A percentile compares a stretch with the other conserved stretches of the same genome.
Conservation (phyloP, 2,888 invertebrate genomes). For the Mamestra brassicae region DNA sequence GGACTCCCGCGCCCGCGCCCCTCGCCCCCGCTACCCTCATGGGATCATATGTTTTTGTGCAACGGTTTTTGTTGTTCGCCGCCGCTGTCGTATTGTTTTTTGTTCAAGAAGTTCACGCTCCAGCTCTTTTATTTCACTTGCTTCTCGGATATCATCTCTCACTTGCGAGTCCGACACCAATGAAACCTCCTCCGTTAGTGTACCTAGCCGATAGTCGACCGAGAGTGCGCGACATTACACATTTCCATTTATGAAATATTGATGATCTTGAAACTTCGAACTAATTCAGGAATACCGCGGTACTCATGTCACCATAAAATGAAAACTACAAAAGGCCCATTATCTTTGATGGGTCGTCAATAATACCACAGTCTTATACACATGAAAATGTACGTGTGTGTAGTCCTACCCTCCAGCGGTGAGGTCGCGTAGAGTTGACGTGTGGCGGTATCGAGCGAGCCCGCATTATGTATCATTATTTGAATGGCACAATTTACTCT, state of each 20-base stretch:
- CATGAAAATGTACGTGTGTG: slow-evolving; percentile 11
- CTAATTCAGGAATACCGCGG: slow-evolving; percentile 32
- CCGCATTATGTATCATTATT: slow-evolving; percentile 89
- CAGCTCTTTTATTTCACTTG: slow-evolving; percentile 87
- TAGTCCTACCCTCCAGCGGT: slow-evolving; percentile 62
- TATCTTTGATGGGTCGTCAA: slow-evolving; percentile 53
- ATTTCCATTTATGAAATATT: slow-evolving; percentile 57
- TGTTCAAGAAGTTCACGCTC: slow-evolving; percentile 87
- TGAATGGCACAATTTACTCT: slow-evolving; percentile 88
- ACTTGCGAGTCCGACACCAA: slow-evolving; percentile 68
- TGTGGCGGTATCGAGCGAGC: slow-evolving; percentile 79
- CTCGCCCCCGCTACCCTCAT: slow-evolving; percentile 82
- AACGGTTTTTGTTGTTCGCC: slow-evolving; percentile 91
- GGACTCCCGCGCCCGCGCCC: slow-evolving; percentile 78
- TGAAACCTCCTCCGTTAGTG: slow-evolving; percentile 56
- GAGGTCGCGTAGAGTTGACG: slow-evolving; percentile 61
- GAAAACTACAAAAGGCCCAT: slow-evolving; percentile 38
- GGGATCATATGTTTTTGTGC: slow-evolving; percentile 91
- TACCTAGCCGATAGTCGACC: slow-evolving; percentile 16
- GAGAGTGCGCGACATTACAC: slow-evolving; percentile 38
- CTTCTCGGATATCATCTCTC: slow-evolving; percentile 84
- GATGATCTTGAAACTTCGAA: slow-evolving; percentile 36
- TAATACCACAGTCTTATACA: slow-evolving; percentile 22
- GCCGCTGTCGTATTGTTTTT: slow-evolving; percentile 88
- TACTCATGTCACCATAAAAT: slow-evolving; percentile 50